Conservation (phyloP, 2,888 invertebrate species). For the Emesis castigata region DNA sequence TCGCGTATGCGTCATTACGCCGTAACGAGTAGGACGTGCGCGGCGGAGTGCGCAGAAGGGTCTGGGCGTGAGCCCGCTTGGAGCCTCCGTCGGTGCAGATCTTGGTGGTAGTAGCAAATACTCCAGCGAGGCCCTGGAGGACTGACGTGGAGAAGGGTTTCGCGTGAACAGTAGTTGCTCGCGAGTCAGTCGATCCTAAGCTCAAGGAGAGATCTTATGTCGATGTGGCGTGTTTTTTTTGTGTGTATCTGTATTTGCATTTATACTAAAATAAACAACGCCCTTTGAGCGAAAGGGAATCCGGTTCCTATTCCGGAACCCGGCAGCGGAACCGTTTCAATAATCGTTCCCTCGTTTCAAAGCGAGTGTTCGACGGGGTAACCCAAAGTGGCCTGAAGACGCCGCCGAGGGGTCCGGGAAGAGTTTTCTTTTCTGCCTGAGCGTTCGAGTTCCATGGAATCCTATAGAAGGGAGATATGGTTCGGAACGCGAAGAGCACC, state of each 20-base stretch:
- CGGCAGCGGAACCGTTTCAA: conserved; percentile 84
- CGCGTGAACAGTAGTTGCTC: conserved; percentile 85
- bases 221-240: too few species aligned
- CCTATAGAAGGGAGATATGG: conserved; percentile 86
- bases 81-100: conserved; percentile 88
- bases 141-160: conserved; percentile 86
- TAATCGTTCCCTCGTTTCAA: conserved; percentile 78
- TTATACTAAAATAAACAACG: too few species aligned
- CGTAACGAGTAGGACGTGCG: conserved; percentile 89
- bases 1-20: conserved; percentile 70
- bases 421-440: conserved; percentile 83
- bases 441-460: conserved; percentile 82
- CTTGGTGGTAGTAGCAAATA: conserved; percentile 93
- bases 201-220: conserved; percentile 37
- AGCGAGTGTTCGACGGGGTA: conserved; percentile 72
- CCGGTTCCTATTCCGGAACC: conserved; percentile 89
- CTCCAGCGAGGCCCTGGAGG: conserved; percentile 84
- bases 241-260: too few species aligned
- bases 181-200: conserved; percentile 89
- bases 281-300: conserved; percentile 86
- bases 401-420: conserved; percentile 86
- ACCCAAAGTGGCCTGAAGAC: conserved; percentile 85
- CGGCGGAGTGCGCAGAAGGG: conserved; percentile 88
- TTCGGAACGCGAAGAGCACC: conserved; percentile 80
- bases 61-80: conserved; percentile 84